Evolutionary conservation across 2,113 vertebrate species (phyloP).

Genomic region (Sterna hirundo): DNA sequence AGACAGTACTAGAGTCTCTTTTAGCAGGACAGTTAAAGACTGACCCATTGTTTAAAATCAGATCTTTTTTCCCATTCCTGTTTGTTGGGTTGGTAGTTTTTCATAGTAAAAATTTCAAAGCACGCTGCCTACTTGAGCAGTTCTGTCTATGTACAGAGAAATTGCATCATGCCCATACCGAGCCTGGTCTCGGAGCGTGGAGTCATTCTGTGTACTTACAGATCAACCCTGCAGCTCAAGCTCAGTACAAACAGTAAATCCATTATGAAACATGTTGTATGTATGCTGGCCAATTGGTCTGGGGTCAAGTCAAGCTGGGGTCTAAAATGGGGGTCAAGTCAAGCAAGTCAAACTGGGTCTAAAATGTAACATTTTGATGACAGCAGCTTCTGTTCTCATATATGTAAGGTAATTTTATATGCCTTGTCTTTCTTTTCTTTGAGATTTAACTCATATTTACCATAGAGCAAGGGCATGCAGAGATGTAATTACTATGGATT

Average conservation of each 20-base stretch:
- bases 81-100: not conserved
- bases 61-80: rapidly evolving
- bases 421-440: not conserved
- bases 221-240: not conserved
- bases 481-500: not conserved
- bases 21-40: not conserved
- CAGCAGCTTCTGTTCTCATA: not conserved
- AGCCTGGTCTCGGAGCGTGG: not conserved
- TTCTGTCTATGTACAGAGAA: not conserved
- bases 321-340: too few relatives aligned
- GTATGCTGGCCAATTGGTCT: not conserved
- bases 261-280: not conserved
- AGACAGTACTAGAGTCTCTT: not conserved
- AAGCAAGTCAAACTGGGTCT: not conserved
- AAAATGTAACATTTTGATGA: not conserved
- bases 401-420: not conserved
- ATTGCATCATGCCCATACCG: not conserved
- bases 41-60: not conserved
- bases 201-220: not conserved
- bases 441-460: not conserved
- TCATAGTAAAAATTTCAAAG: not conserved
- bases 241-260: not conserved
- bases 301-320: not conserved
- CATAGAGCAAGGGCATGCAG: not conserved
- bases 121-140: not conserved